phyloP scores from a whole-genome alignment of 2,797 vertebrate species.

The Notolabrus celidotus region DNA sequence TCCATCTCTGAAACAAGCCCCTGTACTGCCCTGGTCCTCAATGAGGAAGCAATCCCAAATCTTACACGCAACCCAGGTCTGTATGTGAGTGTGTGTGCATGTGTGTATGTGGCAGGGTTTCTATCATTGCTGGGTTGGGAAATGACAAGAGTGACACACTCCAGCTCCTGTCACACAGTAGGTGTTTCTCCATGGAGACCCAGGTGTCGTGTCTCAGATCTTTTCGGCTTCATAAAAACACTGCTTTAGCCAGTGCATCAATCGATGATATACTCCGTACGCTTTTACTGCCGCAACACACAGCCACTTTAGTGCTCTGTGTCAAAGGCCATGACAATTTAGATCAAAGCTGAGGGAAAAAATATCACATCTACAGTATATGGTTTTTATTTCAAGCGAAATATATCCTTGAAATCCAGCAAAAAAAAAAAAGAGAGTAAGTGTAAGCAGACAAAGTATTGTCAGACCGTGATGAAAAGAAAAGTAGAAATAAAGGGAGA shows the following conservation, averaged over 20 bases:
- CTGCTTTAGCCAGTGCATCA: constrained; percentile 64
- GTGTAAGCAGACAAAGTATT: constrained; percentile 4
- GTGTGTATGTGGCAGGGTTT: constrained; percentile 15
- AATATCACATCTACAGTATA: background rate
- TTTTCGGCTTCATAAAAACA: constrained; percentile 78
- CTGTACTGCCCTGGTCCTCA: constrained; percentile 42
- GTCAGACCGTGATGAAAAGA: constrained; percentile 6
- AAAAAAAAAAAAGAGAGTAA: background rate
- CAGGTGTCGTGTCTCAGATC: constrained; percentile 74
- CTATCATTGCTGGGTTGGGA: constrained; percentile 51
- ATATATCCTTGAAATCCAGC: background rate
- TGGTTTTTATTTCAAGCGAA: constrained; percentile 28
- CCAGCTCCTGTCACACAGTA: constrained; percentile 70
- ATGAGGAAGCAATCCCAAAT: constrained; percentile 57
- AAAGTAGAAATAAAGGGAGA: constrained; percentile 8
- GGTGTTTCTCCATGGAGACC: constrained; percentile 77
- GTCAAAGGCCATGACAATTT: constrained; percentile 41
- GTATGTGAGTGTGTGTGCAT: constrained; percentile 25
- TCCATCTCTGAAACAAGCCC: constrained; percentile 63
- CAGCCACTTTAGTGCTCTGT: constrained; percentile 20
- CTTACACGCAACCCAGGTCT: constrained; percentile 60
- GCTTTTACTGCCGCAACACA: constrained; percentile 40
- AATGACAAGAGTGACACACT: constrained; percentile 72
- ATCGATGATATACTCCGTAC: constrained; percentile 65
- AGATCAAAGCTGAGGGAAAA: constrained; percentile 21